phyloP scores from a whole-genome alignment of 2,888 invertebrate species.

The Melanostoma mellinum region DNA sequence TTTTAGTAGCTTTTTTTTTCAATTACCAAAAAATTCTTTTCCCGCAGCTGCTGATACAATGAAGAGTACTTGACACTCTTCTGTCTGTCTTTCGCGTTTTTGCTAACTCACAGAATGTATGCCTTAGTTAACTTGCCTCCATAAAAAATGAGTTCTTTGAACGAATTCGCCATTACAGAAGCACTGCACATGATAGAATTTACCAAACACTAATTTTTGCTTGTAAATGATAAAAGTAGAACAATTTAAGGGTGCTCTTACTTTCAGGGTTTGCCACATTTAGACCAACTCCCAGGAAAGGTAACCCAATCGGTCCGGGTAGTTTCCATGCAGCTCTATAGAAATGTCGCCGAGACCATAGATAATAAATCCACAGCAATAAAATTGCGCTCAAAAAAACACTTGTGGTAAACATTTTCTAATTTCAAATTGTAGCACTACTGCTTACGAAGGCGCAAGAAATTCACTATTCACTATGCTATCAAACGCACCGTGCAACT shows the following conservation, averaged over 20 bases:
- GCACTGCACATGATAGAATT: neutral
- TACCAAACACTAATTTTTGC: neutral
- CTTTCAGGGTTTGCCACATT: slow-evolving; percentile 80
- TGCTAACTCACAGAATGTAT: neutral
- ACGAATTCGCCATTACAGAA: neutral
- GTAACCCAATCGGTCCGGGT: slow-evolving; percentile 79
- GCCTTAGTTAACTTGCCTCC: neutral
- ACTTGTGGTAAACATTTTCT: slow-evolving; percentile 18
- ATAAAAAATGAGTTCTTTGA: neutral
- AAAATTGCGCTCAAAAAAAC: slow-evolving; percentile 35
- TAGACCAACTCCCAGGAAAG: slow-evolving; percentile 78
- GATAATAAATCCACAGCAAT: slow-evolving; percentile 76
- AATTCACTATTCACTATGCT: neutral
- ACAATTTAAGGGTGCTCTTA: slow-evolving; percentile 66
- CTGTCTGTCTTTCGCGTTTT: too few species aligned
- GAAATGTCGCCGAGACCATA: slow-evolving; percentile 79
- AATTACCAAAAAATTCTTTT: too few species aligned
- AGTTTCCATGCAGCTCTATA: slow-evolving; percentile 78
- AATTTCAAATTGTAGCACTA: too few species aligned
- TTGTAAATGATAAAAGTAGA: neutral
- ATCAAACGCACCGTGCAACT: neutral
- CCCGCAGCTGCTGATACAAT: too few species aligned
- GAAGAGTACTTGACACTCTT: too few species aligned
- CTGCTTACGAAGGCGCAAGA: too few species aligned
- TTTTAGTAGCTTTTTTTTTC: too few species aligned